phyloP scores from a whole-genome alignment of 2,797 vertebrate genomes.

The Mus caroli region DNA sequence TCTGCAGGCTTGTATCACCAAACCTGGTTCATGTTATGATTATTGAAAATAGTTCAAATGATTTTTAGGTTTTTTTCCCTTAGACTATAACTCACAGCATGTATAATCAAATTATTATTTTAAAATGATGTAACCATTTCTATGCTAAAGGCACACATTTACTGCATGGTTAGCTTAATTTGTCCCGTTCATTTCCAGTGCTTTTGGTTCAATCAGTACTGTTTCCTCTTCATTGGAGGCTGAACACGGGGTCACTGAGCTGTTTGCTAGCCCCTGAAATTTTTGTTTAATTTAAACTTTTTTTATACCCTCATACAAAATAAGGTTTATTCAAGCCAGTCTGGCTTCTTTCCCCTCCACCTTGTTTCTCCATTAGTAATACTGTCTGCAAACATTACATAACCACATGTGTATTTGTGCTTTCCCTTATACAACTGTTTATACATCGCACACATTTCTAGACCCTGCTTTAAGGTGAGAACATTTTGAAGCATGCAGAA shows the following conservation, averaged over 20 bases:
- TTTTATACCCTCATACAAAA: background rate
- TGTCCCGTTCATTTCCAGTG: background rate
- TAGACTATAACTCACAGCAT: background rate
- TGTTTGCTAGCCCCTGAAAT: background rate
- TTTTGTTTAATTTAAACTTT: background rate
- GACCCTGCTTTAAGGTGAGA: background rate
- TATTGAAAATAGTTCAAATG: background rate
- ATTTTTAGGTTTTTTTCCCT: background rate
- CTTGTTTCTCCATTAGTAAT: background rate
- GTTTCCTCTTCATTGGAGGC: background rate
- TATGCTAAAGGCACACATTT: background rate
- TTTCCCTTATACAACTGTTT: background rate
- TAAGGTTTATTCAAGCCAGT: background rate
- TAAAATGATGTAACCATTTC: background rate
- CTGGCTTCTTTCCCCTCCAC: background rate
- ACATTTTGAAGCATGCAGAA: background rate
- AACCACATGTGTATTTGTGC: background rate
- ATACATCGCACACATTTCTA: background rate
- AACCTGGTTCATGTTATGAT: background rate
- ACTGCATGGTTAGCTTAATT: background rate
- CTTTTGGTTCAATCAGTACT: background rate
- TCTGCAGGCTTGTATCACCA: background rate
- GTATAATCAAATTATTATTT: background rate
- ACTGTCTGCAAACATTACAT: background rate
- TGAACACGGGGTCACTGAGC: background rate